Evolutionary conservation across 1,140 invertebrate genomes (phyloP).

Genomic region (Lordiphosa mommai): DNA sequence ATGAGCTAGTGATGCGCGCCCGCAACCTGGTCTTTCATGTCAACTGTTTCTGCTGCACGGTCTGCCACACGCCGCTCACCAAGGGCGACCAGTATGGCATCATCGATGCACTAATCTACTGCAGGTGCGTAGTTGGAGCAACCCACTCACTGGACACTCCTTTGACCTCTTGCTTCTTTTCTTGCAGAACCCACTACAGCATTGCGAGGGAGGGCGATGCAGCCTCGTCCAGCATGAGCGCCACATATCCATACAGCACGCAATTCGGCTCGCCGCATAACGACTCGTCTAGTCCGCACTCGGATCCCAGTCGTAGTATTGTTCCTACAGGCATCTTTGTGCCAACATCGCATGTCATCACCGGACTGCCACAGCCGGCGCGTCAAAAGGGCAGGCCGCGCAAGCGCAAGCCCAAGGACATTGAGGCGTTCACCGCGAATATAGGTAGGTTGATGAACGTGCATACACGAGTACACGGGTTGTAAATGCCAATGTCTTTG

Average conservation of each 20-base stretch:
- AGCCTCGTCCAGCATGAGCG: conserved; percentile 84
- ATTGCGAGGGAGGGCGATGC: conserved; percentile 84
- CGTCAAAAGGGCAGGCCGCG: conserved; percentile 94
- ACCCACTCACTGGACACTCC: background rate
- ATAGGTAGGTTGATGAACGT: conserved; percentile 80
- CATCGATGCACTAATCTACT: conserved; percentile 90
- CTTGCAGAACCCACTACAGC: conserved; percentile 88
- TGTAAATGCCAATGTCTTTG: conserved; percentile 36
- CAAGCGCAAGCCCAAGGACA: conserved; percentile 94
- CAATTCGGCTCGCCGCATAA: conserved; percentile 78
- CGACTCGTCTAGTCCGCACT: conserved; percentile 78
- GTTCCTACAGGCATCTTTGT: conserved; percentile 79
- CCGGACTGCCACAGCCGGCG: conserved; percentile 82
- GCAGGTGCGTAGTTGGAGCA: conserved; percentile 80
- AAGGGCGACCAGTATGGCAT: conserved; percentile 97
- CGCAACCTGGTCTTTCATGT: conserved; percentile 96
- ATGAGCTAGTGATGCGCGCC: conserved; percentile 97
- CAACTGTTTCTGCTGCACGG: conserved; percentile 95
- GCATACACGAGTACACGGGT: conserved; percentile 1
- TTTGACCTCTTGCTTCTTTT: background rate
- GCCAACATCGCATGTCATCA: conserved; percentile 72
- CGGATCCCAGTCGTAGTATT: conserved; percentile 75
- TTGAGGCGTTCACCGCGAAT: conserved; percentile 90
- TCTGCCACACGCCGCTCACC: conserved; percentile 91
- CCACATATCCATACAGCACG: conserved; percentile 82